Base-by-base conservation (phyloP, 2,888 invertebrate species). In the Diplolepis rosae region DNA sequence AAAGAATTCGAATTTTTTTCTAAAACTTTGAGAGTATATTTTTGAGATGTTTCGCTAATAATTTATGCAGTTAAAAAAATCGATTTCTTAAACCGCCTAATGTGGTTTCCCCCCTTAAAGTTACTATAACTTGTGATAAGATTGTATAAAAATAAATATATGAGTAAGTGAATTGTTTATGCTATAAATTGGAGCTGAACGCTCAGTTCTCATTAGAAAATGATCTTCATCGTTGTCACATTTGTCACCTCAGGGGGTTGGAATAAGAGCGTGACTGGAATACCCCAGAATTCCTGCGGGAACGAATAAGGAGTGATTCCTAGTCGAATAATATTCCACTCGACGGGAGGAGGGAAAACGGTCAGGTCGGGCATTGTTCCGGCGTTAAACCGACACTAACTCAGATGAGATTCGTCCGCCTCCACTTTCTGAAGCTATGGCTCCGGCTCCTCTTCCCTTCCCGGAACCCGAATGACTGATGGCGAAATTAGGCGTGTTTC, bases 311-410 rank as follows among this genome's bases (percentile, higher is more conserved):
- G 13, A 35, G 32, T 48, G 65, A 35, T 68, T 73, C 76, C 71
- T 42, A 69, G 39, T 35, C 66, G 74, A 72, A 71, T 68, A 42
- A 22, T 68, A 22, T 27, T 39, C 51, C 39, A 22, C 51, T 54
- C 70, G 24, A 51, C 52, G 54, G 69, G 73, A 39, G 66, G 65
- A 69, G 70, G 68, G 70, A 74, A 77, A 77, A 78, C 66, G 77
- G 72, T 54, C 70, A 54, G 54, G 4, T 28, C 28, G 27, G 11
- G 69, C 72, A 79, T 83, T 83, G 83, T 83, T 79, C 80, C 74
- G 74, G 77, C 75, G 81, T 80, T 81, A 79, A 83, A 83, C 75
- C 81, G 80, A 74, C 79, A 77, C 82, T 83, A 83, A 84, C 77
- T 80, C 77, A 79, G 79, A 84, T 80, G 82, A 81, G 79, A 75